These are phyloP conservation scores for Ctenicera cuprea DNA, from an alignment of 2,888 invertebrate species.

Conservation along the genomic window DNA sequence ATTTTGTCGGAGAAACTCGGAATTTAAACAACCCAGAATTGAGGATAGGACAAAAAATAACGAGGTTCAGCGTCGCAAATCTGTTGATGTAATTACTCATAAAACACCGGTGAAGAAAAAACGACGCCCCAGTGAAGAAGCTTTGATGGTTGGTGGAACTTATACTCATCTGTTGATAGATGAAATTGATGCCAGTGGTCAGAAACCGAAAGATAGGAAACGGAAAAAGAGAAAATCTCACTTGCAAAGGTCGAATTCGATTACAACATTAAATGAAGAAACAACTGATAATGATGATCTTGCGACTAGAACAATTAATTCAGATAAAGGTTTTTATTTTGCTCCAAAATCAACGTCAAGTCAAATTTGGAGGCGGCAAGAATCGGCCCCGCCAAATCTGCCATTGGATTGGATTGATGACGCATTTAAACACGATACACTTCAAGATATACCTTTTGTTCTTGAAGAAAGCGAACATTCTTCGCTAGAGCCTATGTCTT, in stretches of 20 bases:
- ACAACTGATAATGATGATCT: conserved; percentile 45
- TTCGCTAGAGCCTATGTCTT: conserved; percentile 64
- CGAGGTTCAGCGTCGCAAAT: conserved; percentile 75
- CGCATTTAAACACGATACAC: conserved; percentile 27
- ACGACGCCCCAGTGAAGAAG: conserved; percentile 85
- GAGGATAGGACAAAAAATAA: conserved; percentile 42
- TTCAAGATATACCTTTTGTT: conserved; percentile 68
- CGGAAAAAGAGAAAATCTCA: conserved; percentile 59
- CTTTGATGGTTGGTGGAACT: conserved; percentile 76
- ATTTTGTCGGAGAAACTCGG: conserved; percentile 73
- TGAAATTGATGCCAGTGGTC: conserved; percentile 68
- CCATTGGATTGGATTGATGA: conserved; percentile 61
- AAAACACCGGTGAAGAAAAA: conserved; percentile 76
- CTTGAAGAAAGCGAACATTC: conserved; percentile 70
- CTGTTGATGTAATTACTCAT: conserved; percentile 79
- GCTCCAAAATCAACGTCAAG: conserved; percentile 51
- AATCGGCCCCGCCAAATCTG: conserved; percentile 55
- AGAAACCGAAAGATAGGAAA: conserved; percentile 67
- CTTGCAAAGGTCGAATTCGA: conserved; percentile 62
- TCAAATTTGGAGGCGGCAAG: conserved; percentile 56
- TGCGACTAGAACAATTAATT: conserved; percentile 40
- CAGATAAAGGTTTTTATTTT: conserved; percentile 49
- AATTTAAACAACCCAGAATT: conserved; percentile 49
- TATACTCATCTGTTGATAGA: conserved; percentile 77
- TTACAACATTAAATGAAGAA: conserved; percentile 61